Evolutionary conservation across 2,888 invertebrate species (phyloP), one percentile per base, ranked within the genome.

Genomic region (Dryobota labecula): DNA sequence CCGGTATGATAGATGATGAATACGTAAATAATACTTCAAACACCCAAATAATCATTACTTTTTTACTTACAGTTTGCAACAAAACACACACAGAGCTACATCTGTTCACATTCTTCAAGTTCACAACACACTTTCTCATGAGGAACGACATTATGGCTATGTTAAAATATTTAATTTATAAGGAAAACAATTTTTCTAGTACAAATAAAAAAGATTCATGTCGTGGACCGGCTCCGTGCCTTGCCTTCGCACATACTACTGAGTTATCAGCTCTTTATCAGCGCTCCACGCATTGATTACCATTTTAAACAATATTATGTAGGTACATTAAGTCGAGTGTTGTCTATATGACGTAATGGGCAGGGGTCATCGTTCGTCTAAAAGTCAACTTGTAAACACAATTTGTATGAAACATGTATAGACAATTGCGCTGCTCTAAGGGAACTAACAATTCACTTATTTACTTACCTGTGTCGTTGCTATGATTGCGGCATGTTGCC

Each of bases 191-290:
- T 33, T 67, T 71, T 69, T 64, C 68, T 70, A 80, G 62, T 64
- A 54, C 27, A 58, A 64, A 62, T 62, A 38, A 11, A 49, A 65
- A 74, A 65, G 60, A 73, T 80, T 87, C 80, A 89, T 88, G 86
- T 83, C 88, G 87, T 87, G 79, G 76, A 73, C 85, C 83, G 77
- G 81, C 86, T 80, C 73, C 79, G 73, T 79, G 86, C 80, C 80
- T 78, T 84, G 78, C 86, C 82, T 80, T 73, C 86, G 82, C 87
- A 79, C 86, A 84, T 85, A 87, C 88, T 84, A 92, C 94, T 94
- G 89, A 89, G 88, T 89, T 94, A 93, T 93, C 94, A 90, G 82
- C 80, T 82, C 87, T 85, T 90, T 94, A 94, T 94, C 94, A 91
- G 84, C 78, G 80, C 87, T 84, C 86, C 87, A 83, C 83, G 84